phyloP scores from a whole-genome alignment of 2,113 vertebrate species.

The Calonectris borealis region DNA sequence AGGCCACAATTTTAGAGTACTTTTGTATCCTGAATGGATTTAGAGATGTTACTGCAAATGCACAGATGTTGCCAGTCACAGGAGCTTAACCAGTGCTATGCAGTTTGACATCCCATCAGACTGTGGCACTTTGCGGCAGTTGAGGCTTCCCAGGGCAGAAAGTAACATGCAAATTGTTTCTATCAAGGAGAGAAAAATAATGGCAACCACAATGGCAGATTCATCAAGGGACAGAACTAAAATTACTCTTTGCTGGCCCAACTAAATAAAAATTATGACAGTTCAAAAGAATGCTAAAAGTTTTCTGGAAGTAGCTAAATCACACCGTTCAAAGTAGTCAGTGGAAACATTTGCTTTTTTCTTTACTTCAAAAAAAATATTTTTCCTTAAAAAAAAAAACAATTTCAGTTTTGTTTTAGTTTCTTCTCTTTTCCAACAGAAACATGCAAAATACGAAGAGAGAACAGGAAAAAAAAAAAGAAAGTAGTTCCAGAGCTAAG shows the following conservation, averaged over 20 bases:
- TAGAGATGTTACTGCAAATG: constrained; percentile 36
- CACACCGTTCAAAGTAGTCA: background rate
- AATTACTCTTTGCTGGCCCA: constrained; percentile 1
- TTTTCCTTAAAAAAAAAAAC: background rate
- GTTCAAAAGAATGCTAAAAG: background rate
- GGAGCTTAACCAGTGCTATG: background rate
- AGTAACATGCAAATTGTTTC: background rate
- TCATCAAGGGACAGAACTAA: background rate
- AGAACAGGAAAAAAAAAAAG: background rate
- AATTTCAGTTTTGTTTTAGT: background rate
- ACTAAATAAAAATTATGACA: background rate
- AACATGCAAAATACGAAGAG: background rate
- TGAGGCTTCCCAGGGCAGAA: constrained; percentile 17
- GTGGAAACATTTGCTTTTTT: background rate
- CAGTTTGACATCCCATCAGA: constrained; percentile 40
- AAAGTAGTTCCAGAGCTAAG: background rate
- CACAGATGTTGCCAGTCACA: constrained; percentile 28
- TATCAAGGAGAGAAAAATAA: background rate
- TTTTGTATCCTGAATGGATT: constrained; percentile 36
- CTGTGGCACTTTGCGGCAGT: background rate
- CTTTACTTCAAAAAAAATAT: background rate
- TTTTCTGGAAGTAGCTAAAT: background rate
- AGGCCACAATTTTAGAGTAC: constrained; percentile 45
- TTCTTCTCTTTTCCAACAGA: background rate
- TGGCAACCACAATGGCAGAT: background rate